These are phyloP conservation scores for Lateolabrax maculatus DNA, from an alignment of 2,797 vertebrate species.

Conservation along the genomic window DNA sequence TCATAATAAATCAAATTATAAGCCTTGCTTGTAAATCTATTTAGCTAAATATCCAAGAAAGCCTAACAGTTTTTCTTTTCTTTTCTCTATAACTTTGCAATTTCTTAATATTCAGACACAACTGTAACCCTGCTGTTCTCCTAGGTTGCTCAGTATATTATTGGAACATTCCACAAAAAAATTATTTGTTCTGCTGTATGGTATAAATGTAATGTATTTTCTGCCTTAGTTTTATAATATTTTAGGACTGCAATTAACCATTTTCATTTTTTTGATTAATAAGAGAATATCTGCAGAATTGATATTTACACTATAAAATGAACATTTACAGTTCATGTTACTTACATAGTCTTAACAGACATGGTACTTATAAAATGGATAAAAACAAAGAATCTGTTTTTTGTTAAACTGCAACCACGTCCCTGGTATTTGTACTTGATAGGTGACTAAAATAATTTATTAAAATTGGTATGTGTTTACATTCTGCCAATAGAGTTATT, in stretches of 20 bases:
- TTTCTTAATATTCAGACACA: neutral
- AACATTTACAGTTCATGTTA: neutral
- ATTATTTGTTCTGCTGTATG: too few species aligned
- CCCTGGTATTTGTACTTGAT: neutral
- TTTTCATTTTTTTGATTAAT: neutral
- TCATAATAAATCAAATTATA: conserved; percentile 40
- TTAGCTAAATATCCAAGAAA: neutral
- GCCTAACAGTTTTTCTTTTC: neutral
- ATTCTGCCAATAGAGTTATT: neutral
- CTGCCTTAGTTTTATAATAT: neutral
- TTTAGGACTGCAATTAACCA: neutral
- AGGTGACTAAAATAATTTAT: neutral
- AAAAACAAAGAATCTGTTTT: neutral
- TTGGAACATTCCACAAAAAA: too few species aligned
- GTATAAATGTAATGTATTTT: neutral
- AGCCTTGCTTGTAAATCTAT: neutral
- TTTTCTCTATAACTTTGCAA: neutral
- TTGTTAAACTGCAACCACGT: neutral
- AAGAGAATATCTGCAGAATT: neutral
- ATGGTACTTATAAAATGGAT: neutral
- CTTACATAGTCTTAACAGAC: neutral
- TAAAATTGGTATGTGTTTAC: neutral
- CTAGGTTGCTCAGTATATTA: neutral
- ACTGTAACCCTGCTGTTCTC: neutral
- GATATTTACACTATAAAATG: neutral